Percentiles rank a stretch among this genome's conserved stretches.
These are phyloP conservation scores for Lepidonotus clava DNA, from an alignment of 2,888 invertebrate genomes.

Conservation along the genomic window DNA sequence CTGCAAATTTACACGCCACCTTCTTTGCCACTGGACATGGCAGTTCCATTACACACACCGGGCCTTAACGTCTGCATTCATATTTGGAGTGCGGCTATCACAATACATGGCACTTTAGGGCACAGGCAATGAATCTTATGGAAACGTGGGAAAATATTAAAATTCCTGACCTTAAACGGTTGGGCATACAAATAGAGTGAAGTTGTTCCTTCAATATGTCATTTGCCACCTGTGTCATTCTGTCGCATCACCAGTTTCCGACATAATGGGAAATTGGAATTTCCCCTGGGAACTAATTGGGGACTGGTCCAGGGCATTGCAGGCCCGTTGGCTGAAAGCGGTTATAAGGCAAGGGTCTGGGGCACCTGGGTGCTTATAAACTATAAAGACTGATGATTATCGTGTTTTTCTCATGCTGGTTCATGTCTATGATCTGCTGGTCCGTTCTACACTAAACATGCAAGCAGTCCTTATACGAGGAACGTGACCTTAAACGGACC, in stretches of 20 bases:
- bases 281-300: too few species aligned
- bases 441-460: background rate
- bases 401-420: slow-evolving; percentile 23
- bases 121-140: background rate
- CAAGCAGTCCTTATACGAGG: too few species aligned
- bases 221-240: background rate
- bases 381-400: background rate
- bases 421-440: background rate
- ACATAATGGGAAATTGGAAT: too few species aligned
- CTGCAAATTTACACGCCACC: background rate
- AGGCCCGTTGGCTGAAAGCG: background rate
- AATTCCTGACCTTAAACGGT: background rate
- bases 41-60: background rate
- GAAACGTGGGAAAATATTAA: slow-evolving; percentile 25
- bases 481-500: too few species aligned
- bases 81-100: background rate
- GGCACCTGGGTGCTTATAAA: background rate
- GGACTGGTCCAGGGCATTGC: too few species aligned
- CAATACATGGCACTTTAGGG: background rate
- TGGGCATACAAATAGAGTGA: background rate
- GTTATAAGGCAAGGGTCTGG: background rate
- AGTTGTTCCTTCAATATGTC: background rate
- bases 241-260: too few species aligned
- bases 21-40: background rate
- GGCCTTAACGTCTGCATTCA: background rate